Evolutionary conservation across 2,797 vertebrate species (phyloP), one percentile per base, ranked within the genome.

Genomic region (Hoplostethus atlanticus): DNA sequence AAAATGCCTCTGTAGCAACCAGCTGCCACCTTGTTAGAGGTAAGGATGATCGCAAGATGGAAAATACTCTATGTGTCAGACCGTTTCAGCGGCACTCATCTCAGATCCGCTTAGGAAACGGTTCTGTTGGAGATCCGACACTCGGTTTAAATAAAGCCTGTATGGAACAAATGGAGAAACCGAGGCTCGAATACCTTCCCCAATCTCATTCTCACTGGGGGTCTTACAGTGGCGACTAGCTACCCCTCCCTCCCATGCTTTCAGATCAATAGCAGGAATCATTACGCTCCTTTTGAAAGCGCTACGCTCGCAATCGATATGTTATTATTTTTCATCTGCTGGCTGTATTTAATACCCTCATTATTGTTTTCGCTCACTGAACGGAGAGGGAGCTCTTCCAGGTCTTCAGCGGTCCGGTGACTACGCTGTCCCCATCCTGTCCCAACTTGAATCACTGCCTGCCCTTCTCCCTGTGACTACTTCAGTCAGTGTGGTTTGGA

Each of bases 271-370:
- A 94, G 79, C 85, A 93, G 93, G 91, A 94, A 95, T 95, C 92
- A 94, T 94, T 94, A 94, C 84, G 83, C 86, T 90, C 90, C 87
- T 93, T 93, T 92, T 28, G 90, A 93, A 94, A 94, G 91, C 81
- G 76, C 89, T 88, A 90, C 90, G 82, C 85, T 85, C 84, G 76
- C 88, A 90, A 95, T 95, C 94, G 68, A 95, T 95, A 95, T 94
- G 94, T 95, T 95, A 93, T 95, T 95, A 95, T 94, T 95, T 95
- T 94, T 93, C 93, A 95, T 95, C 92, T 94, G 93, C 91, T 89
- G 90, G 93, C 93, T 93, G 92, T 94, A 94, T 94, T 95, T 95
- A 95, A 95, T 95, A 92, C 91, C 92, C 91, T 94, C 90, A 94
- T 94, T 93, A 93, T 93, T 93, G 92, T 94, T 94, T 93, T 88